phyloP scores from a whole-genome alignment of 2,888 invertebrate species.

The Drosophila kambysellisi region DNA sequence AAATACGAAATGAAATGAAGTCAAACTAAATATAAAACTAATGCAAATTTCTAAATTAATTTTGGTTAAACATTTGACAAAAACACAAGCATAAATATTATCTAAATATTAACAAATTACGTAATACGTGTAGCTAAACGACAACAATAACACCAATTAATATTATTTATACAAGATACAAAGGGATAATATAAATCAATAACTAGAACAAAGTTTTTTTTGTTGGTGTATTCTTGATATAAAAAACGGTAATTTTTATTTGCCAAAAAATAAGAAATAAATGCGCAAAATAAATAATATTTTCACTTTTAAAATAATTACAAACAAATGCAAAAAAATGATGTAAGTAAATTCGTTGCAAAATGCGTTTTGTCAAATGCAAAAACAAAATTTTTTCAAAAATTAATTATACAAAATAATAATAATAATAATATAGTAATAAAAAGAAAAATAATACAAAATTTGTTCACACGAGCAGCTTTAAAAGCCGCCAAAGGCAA shows the following conservation, averaged over 20 bases:
- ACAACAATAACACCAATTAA: slow-evolving; percentile 57
- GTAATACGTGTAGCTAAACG: slow-evolving; percentile 54
- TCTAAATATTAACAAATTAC: slow-evolving; percentile 48
- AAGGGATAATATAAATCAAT: slow-evolving; percentile 34
- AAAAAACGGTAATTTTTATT: slow-evolving; percentile 67
- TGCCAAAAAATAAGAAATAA: slow-evolving; percentile 66
- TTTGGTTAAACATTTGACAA: slow-evolving; percentile 79
- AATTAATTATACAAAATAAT: slow-evolving; percentile 59
- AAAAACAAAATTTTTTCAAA: slow-evolving; percentile 71
- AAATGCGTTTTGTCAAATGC: slow-evolving; percentile 82
- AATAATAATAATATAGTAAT: slow-evolving; percentile 43
- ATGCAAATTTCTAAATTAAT: slow-evolving; percentile 46
- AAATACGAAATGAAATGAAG: slow-evolving; percentile 30
- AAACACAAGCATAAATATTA: slow-evolving; percentile 60
- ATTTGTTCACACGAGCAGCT: slow-evolving; percentile 38
- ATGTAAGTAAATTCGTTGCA: slow-evolving; percentile 61
- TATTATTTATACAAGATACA: slow-evolving; percentile 36
- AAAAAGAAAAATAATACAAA: slow-evolving; percentile 37
- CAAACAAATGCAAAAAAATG: slow-evolving; percentile 56
- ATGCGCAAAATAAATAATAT: slow-evolving; percentile 58
- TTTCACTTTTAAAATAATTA: slow-evolving; percentile 53
- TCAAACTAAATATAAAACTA: slow-evolving; percentile 27
- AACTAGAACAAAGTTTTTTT: slow-evolving; percentile 62
- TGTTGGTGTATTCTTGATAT: slow-evolving; percentile 59
- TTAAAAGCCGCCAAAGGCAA: slow-evolving; percentile 43